phyloP scores from a whole-genome alignment of 2,113 vertebrate genomes.

The Eubucco bourcierii region DNA sequence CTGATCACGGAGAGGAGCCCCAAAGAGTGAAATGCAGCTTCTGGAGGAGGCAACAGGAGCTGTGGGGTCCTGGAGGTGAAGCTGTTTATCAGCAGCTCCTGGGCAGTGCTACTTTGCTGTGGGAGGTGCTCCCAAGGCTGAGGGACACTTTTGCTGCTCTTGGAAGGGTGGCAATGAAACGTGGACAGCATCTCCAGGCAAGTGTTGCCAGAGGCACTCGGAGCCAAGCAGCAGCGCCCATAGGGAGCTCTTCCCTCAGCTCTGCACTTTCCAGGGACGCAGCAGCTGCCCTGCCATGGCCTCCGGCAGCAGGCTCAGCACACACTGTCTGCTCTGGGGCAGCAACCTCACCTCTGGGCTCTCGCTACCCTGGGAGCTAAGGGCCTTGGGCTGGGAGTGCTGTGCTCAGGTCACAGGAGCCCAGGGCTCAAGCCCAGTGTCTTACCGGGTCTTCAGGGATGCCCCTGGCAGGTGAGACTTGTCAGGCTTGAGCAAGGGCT shows the following conservation, averaged over 20 bases:
- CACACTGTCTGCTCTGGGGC: background rate
- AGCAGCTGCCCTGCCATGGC: background rate
- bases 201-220: constrained; percentile 49
- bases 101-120: background rate
- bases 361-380: background rate
- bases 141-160: background rate
- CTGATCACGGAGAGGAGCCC: background rate
- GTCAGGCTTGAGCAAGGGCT: constrained; percentile 54
- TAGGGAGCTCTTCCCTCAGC: constrained; percentile 54
- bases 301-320: background rate
- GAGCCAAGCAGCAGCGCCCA: constrained; percentile 55
- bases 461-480: constrained; percentile 55
- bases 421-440: background rate
- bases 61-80: background rate
- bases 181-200: background rate
- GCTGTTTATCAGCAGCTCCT: background rate
- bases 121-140: background rate
- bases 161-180: background rate
- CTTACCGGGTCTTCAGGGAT: constrained; percentile 28
- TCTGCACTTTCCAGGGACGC: constrained; percentile 47
- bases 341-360: constrained; percentile 36
- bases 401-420: background rate
- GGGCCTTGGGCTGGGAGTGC: background rate
- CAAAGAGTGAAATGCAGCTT: background rate
- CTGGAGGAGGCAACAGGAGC: background rate